phyloP scores from a whole-genome alignment of 1,140 invertebrate genomes.

The Drosophila trapezifrons region DNA sequence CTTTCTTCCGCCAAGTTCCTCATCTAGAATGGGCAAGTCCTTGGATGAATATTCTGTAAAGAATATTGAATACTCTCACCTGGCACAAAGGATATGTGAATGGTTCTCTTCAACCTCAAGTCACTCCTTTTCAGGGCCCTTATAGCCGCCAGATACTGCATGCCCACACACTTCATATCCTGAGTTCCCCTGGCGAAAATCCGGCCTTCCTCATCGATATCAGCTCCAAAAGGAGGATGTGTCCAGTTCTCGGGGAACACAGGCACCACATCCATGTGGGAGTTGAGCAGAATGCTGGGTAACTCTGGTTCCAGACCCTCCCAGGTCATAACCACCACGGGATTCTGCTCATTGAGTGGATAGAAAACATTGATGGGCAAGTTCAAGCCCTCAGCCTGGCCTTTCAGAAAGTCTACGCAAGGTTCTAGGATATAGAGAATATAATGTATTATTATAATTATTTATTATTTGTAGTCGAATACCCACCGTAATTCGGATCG shows the following conservation, averaged over 20 bases:
- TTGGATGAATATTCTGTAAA: background rate
- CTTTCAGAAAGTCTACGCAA: slow-evolving; percentile 57
- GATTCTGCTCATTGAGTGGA: slow-evolving; percentile 50
- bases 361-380: slow-evolving; percentile 39
- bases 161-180: slow-evolving; percentile 93
- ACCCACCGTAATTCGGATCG: slow-evolving; percentile 91
- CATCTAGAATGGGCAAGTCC: slow-evolving; percentile 87
- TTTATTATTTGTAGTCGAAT: too few relatives aligned
- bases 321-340: slow-evolving; percentile 88
- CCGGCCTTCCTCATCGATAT: slow-evolving; percentile 89
- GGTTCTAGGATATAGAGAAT: slow-evolving; percentile 28
- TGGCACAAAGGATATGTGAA: slow-evolving; percentile 92
- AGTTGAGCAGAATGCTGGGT: slow-evolving; percentile 88
- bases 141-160: slow-evolving; percentile 92
- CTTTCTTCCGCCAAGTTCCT: slow-evolving; percentile 93
- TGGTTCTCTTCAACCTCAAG: slow-evolving; percentile 87
- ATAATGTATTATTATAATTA: too few relatives aligned
- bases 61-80: slow-evolving; percentile 85
- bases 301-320: slow-evolving; percentile 89
- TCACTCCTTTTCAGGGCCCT: slow-evolving; percentile 87
- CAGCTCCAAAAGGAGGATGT: slow-evolving; percentile 89
- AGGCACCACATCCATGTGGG: slow-evolving; percentile 90
- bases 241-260: slow-evolving; percentile 89
- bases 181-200: slow-evolving; percentile 92
- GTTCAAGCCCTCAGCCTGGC: slow-evolving; percentile 40